Evolutionary conservation across 2,113 vertebrate species (phyloP), one percentile per base, ranked within the genome.

Genomic region (Acrocephalus arundinaceus): DNA sequence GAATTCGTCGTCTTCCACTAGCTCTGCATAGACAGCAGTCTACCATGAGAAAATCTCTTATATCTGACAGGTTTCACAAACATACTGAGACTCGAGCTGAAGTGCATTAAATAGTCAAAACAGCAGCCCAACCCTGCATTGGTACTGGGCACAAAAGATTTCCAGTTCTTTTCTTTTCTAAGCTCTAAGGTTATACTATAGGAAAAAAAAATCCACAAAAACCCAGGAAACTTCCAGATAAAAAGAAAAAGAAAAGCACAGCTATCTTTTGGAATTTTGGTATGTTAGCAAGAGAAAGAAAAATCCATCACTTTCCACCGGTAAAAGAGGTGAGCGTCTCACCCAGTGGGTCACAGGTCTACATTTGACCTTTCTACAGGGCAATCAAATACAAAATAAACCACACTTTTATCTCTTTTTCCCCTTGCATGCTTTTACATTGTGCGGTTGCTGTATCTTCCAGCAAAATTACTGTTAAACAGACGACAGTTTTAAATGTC

Each of bases 391-490:
- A 33, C 55, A 83, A 88, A 93, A 83, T 59, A 77, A 85, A 51
- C 37, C 51, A 73, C 37, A 31, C 2, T 88, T 75, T 54, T 35
- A 73, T 83, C 15, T 79, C 19, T 45, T 85, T 83, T 80, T 9
- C 41, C 66, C 73, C 28, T 62, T 68, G 41, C 28, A 43, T 18
- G 23, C 73, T 92, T 87, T 68, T 41, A 51, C 48, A 25, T 84
- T 92, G 73, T 82, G 93, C 31, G 57, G 65, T 88, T 86, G 37
- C n/a, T 89, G 21, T 90, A 89, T 93, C 79, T 97, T 95, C 77
- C 92, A 96, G 94, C 71, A 96, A 95, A 98, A 96, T 74, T 81
- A 59, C 84, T 57, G 72, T 81, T 98, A 96, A 97, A 93, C 85
- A 97, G 65, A 92, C 76, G 94, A 95, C 76, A 93, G 74, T 58